Conservation (phyloP, 2,113 vertebrate genomes). For the Collichthys lucidus region DNA sequence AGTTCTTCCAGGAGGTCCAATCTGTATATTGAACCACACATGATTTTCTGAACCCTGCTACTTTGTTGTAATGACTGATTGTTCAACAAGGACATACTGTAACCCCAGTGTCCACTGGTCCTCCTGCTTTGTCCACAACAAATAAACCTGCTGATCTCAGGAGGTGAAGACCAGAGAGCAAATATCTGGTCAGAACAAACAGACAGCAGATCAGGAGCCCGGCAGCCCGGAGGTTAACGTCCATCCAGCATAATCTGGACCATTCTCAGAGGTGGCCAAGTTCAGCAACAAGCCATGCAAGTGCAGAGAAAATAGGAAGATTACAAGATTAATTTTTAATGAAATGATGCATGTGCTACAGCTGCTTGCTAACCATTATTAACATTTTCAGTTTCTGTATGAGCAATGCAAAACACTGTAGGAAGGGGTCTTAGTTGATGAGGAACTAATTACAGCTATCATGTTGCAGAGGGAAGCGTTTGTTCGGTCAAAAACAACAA, state of each 20-base stretch:
- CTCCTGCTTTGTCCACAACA: neutral
- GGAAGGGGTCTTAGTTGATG: neutral
- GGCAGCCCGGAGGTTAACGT: conserved; percentile 18
- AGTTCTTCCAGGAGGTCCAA: neutral
- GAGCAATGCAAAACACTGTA: too few relatives aligned
- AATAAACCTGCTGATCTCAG: conserved; percentile 51
- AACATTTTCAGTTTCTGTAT: neutral
- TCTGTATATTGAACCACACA: neutral
- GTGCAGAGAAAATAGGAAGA: neutral
- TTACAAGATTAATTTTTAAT: neutral
- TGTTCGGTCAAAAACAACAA: too few relatives aligned
- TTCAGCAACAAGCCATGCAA: conserved; percentile 17
- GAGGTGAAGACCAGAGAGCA: neutral
- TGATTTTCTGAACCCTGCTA: neutral
- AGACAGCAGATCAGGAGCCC: conserved; percentile 14
- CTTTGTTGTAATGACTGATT: neutral
- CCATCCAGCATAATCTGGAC: neutral
- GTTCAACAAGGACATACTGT: neutral
- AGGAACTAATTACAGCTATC: too few relatives aligned
- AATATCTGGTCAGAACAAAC: conserved; percentile 44
- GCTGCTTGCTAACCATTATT: neutral
- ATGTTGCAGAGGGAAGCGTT: too few relatives aligned
- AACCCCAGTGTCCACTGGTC: too few relatives aligned
- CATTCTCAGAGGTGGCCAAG: neutral
- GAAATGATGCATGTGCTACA: neutral